Evolutionary conservation across 1,140 invertebrate genomes (phyloP), one percentile per base, ranked within the genome.

Genomic region (Psilanteris sp.): DNA sequence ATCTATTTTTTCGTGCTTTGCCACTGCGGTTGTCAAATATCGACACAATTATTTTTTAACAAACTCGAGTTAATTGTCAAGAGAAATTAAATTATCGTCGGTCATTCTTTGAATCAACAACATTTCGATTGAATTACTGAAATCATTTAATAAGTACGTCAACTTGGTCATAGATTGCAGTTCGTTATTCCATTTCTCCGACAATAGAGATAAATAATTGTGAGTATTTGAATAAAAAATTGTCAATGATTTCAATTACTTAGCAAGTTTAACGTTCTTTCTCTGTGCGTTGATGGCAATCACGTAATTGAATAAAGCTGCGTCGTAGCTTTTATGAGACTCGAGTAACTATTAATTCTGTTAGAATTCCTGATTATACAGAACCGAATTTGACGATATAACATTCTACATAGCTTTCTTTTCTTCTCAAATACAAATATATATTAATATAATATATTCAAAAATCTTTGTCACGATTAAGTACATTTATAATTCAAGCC

Each of bases 221-320:
- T 26, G 8, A 5, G 5, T 4, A 24, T 36, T 37, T 24, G 13
- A 26, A 50, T 26, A 20, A 43, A 39, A 39, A 48, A 55, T 3
- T 39, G 36, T 57, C 16, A 29, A 29, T 43, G 14, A 29, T 39
- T 57, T 13, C 14, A 36, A 59, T 62, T 48, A 24, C 32, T 48
- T 15, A 9, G 10, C 27, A 26, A 66, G 54, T 14, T 43, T 43
- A 43, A 43, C 27, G 20, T 31, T 29, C 11, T 27, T 44, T 44
- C 18, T 20, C 36, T 54, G 34, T 34, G 20, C 14, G 46, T 37
- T 57, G 26, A 48, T 48, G 34, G 31, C 41, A 57, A 57, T 57
- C 41, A 48, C 43, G 32, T 57, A 57, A 68, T 68, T 68, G 43
- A 55, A 55, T 68, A 32, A 55, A 67, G 31, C 31, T 34, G 29